Evolutionary conservation across 2,888 invertebrate species (phyloP).

Genomic region (Andrena bucephala): DNA sequence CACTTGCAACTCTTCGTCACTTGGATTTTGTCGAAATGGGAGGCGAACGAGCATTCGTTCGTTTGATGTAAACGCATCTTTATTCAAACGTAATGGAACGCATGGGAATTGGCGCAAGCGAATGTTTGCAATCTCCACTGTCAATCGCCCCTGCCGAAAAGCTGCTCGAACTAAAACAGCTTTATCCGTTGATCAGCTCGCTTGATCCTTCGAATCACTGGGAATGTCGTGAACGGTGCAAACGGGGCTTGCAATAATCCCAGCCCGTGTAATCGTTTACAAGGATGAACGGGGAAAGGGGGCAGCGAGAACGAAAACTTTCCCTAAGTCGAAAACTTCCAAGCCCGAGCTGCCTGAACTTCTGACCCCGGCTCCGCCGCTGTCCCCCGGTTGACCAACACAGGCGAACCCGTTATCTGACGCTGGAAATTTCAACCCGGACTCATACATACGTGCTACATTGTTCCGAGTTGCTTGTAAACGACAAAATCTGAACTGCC

Average conservation of each 20-base stretch:
- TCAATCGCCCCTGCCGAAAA: not conserved
- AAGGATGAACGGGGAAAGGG: conserved; percentile 27
- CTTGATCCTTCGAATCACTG: conserved; percentile 49
- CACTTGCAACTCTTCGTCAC: too few relatives aligned
- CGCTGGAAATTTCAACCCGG: conserved; percentile 53
- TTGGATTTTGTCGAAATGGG: too few relatives aligned
- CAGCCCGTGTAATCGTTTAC: conserved; percentile 47
- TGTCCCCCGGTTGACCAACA: conserved; percentile 33
- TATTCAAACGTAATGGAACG: conserved; percentile 1
- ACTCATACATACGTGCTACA: conserved; percentile 45
- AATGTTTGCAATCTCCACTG: not conserved
- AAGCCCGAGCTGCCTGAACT: conserved; percentile 60
- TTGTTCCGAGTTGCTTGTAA: conserved; percentile 47
- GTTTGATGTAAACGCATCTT: not conserved
- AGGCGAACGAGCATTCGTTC: too few relatives aligned
- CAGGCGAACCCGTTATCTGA: conserved; percentile 41
- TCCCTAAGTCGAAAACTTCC: conserved; percentile 52
- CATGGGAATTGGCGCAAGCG: not conserved
- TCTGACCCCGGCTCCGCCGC: conserved; percentile 42
- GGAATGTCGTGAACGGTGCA: conserved; percentile 46
- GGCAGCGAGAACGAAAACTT: conserved; percentile 53
- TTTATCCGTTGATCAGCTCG: conserved; percentile 46
- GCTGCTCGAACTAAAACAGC: conserved; percentile 14
- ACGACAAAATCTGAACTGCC: conserved; percentile 37
- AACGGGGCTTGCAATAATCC: conserved; percentile 51